Conservation (phyloP, 2,113 vertebrate genomes). For the Bos taurus region DNA sequence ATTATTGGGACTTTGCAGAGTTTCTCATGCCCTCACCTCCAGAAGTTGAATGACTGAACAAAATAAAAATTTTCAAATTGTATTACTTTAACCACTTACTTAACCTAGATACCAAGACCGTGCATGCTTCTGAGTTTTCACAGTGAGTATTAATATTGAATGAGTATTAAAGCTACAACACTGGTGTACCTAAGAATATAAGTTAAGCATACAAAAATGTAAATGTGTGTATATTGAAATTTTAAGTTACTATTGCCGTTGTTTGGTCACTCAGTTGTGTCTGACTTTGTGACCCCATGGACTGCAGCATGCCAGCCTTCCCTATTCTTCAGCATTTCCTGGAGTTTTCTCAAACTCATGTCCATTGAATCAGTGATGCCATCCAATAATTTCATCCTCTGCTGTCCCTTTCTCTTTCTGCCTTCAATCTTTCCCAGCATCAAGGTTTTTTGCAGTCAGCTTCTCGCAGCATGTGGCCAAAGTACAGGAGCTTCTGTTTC, state of each 20-base stretch:
- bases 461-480: background rate
- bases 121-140: background rate
- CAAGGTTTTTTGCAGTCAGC: background rate
- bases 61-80: background rate
- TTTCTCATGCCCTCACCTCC: accelerated
- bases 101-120: background rate
- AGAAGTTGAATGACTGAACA: background rate
- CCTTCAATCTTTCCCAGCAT: background rate
- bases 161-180: background rate
- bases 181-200: background rate
- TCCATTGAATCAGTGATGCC: background rate
- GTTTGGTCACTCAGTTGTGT: background rate
- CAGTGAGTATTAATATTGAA: background rate
- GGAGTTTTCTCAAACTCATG: background rate
- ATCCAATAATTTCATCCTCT: background rate
- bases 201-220: background rate
- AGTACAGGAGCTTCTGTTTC: background rate
- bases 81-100: background rate
- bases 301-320: background rate
- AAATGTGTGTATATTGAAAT: background rate
- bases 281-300: background rate
- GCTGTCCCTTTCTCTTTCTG: background rate
- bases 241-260: background rate
- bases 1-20: background rate
- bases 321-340: background rate